Percentiles rank a stretch among this genome's conserved stretches.
phyloP scores from a whole-genome alignment of 2,113 vertebrate genomes.

The Orycteropus afer region DNA sequence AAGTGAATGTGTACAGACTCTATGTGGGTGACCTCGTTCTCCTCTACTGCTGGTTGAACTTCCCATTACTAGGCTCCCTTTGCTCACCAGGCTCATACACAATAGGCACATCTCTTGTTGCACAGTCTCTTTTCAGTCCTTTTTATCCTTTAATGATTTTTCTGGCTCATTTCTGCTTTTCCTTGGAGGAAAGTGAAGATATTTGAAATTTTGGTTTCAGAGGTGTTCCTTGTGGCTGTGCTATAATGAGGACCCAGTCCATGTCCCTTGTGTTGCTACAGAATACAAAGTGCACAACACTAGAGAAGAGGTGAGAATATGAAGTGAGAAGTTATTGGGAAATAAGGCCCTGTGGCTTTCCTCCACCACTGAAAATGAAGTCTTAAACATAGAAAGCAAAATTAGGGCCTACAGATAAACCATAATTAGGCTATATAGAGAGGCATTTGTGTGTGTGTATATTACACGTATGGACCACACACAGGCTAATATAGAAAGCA shows the following conservation, averaged over 20 bases:
- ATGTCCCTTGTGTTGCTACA: background rate
- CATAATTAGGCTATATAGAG: background rate
- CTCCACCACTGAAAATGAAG: background rate
- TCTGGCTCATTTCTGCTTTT: constrained; percentile 11
- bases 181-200: constrained; percentile 8
- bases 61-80: background rate
- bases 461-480: background rate
- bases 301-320: background rate
- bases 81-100: background rate
- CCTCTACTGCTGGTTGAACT: background rate
- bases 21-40: background rate
- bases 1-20: background rate
- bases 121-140: background rate
- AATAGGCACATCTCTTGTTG: background rate
- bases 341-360: background rate
- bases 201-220: constrained; percentile 56
- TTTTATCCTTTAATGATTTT: constrained; percentile 45
- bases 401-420: background rate
- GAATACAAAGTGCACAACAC: background rate
- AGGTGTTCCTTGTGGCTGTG: constrained; percentile 2
- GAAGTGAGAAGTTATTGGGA: background rate
- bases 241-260: background rate
- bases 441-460: background rate
- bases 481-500: background rate
- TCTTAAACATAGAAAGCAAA: background rate